Evolutionary conservation across 2,888 invertebrate genomes (phyloP), one percentile per base, ranked within the genome.

Genomic region (Drosophila yooni): DNA sequence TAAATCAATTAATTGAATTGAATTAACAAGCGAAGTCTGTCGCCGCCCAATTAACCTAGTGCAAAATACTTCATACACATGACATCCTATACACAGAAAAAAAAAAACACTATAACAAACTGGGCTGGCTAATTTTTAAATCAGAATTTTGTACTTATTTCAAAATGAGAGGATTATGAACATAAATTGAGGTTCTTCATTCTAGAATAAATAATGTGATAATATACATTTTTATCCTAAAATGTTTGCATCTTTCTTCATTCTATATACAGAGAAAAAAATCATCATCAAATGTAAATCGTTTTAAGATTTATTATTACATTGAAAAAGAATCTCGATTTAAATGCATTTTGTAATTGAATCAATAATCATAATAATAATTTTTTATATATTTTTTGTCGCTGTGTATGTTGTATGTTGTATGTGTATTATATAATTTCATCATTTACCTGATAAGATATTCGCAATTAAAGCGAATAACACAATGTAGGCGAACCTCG

Each of bases 371-470:
- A 21, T 21, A 21, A 21, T 21, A 1, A 21, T 15, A 3, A 15
- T 33, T 33, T 33, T 2, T 18, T 18, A 3, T 6, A 33, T 0
- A 1, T 11, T 2, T 1, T 38, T n/a, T 38, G n/a, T 38, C 38
- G 29, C 56, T 34, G 13, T n/a, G 27, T 46, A 48, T 48, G 15
- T 54, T 18, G 7, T 46, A n/a, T 40, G 15, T 54, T 18, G 7
- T 46, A n/a, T 40, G 15, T 54, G 29, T 11, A 33, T 64, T 60
- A 53, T 51, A 36, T 34, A 64, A 29, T 64, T 29, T 21, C 21
- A 38, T 25, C 48, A 76, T 65, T 91, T 83, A 92, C 92, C 92
- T 90, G 92, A 88, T 90, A 92, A 87, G 80, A 84, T 83, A 83
- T 89, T 90, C 78, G 83, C 85, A 68, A 87, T 76, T 58, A 91